Conservation (phyloP, 2,888 invertebrate genomes). For the Rhagophthalmus giganteus region DNA sequence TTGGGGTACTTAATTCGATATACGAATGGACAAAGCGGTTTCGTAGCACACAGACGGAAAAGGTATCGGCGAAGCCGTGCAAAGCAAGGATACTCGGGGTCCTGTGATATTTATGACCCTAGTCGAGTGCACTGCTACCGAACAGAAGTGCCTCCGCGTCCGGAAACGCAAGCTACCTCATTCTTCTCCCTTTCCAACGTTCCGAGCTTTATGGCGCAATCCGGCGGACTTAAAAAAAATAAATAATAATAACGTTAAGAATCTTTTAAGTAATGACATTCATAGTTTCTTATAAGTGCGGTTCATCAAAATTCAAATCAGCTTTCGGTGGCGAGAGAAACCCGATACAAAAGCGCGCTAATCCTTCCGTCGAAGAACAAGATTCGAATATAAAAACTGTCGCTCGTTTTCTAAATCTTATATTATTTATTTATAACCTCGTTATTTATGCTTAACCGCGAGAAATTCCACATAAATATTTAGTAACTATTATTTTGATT, state of each 20-base stretch:
- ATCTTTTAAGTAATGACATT: conserved; percentile 29
- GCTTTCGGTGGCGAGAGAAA: conserved; percentile 29
- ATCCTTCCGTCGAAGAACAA: conserved; percentile 37
- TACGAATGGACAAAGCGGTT: conserved; percentile 7
- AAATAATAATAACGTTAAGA: no score
- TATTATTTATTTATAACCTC: conserved; percentile 36
- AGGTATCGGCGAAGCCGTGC: conserved; percentile 15
- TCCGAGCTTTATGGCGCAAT: not conserved
- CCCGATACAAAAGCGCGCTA: conserved; percentile 35
- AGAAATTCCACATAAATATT: conserved; percentile 32
- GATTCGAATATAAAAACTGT: conserved; percentile 36
- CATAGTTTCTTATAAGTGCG: conserved; percentile 28
- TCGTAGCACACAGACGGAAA: conserved; percentile 12
- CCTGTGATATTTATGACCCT: conserved; percentile 37
- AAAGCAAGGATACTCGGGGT: conserved; percentile 32
- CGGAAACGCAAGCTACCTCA: conserved; percentile 19
- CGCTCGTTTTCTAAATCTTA: conserved; percentile 33
- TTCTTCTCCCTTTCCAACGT: conserved; percentile 8
- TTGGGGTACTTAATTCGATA: conserved; percentile 18
- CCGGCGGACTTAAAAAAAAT: no score
- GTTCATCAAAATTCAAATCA: conserved; percentile 38
- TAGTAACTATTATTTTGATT: conserved; percentile 24
- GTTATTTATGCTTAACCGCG: conserved; percentile 32
- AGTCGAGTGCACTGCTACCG: conserved; percentile 39
- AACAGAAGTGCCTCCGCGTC: conserved; percentile 31